Evolutionary conservation across 1,140 invertebrate species (phyloP).

Genomic region (Bilobella aurantiaca): DNA sequence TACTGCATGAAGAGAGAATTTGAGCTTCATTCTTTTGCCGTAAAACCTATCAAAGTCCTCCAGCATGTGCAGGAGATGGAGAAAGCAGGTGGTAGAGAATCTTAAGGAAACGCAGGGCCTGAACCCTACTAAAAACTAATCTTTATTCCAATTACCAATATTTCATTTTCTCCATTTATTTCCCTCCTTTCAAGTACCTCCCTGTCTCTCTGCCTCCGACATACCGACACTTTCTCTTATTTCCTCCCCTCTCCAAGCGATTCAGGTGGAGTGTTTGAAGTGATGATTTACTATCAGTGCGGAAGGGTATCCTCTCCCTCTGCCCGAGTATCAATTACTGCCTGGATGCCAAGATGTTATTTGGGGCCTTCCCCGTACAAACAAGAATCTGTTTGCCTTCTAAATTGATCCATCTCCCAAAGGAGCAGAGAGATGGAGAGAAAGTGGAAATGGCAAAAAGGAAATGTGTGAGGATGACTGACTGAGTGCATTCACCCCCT

Average conservation of each 20-base stretch:
- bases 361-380: not conserved
- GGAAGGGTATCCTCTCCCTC: not conserved
- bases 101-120: not conserved
- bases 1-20: no score
- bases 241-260: not conserved
- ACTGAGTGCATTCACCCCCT: not conserved
- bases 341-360: not conserved
- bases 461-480: not conserved
- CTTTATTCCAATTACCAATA: not conserved
- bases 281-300: not conserved
- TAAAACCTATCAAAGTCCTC: not conserved
- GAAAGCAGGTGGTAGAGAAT: not conserved
- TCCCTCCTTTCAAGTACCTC: not conserved
- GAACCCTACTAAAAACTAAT: not conserved
- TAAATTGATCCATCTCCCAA: slow-evolving; percentile 5
- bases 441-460: no score
- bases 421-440: not conserved
- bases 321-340: not conserved
- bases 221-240: not conserved
- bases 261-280: not conserved
- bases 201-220: no score
- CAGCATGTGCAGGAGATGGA: not conserved
- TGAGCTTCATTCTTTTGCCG: no score
- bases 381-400: slow-evolving; percentile 4
- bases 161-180: not conserved